phyloP scores from a whole-genome alignment of 64 coral and sea anemone genomes.

The Trachythela sp. region DNA sequence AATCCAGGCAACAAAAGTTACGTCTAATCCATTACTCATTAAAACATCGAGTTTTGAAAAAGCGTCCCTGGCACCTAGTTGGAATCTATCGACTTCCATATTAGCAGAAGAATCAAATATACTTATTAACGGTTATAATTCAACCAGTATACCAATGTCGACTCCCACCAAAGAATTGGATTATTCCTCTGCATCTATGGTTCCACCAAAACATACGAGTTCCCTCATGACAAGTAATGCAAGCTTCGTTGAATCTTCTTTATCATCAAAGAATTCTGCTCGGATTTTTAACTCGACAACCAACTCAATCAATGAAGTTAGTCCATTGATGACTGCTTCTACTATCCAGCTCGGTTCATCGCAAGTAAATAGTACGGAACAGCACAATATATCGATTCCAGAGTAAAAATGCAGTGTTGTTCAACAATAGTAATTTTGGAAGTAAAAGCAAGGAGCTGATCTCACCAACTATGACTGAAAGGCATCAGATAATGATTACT shows the following conservation, averaged over 20 bases:
- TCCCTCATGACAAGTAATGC: background rate
- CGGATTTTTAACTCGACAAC: background rate
- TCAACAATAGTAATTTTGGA: background rate
- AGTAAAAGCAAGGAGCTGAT: background rate
- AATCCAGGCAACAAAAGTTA: background rate
- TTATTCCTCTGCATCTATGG: background rate
- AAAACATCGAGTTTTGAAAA: too few relatives aligned
- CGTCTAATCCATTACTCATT: background rate
- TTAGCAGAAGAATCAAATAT: too few relatives aligned
- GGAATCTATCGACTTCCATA: too few relatives aligned
- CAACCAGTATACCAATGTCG: background rate
- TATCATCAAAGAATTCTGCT: background rate
- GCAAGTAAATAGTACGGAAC: background rate
- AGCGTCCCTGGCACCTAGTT: too few relatives aligned
- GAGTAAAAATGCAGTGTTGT: too few relatives aligned
- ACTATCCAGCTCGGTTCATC: background rate
- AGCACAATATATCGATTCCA: background rate
- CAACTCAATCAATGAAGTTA: background rate
- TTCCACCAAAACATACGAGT: background rate
- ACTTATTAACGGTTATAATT: background rate
- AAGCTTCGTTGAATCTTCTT: background rate
- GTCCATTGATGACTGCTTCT: background rate
- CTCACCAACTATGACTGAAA: background rate
- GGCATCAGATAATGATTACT: background rate
- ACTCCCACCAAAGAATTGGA: background rate